Conservation (phyloP, 2,888 invertebrate species). For the Caenorhabditis virilis region DNA sequence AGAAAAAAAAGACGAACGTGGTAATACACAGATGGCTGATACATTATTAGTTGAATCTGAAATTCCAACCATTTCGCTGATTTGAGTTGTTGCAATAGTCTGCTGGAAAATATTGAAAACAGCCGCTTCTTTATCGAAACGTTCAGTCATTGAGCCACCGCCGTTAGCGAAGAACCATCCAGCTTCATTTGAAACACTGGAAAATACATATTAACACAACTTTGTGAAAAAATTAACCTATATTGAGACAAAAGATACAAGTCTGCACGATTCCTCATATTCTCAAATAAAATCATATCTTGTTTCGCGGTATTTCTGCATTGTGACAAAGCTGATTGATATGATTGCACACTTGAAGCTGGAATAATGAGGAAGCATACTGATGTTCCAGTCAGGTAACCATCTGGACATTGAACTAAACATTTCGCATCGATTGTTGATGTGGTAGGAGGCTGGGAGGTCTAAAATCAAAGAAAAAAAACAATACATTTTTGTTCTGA, state of each 20-base stretch:
- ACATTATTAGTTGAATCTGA: slow-evolving; percentile 18
- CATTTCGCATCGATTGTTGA: slow-evolving; percentile 10
- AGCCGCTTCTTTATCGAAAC: slow-evolving; percentile 13
- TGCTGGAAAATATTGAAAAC: slow-evolving; percentile 20
- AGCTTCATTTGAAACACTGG: background rate
- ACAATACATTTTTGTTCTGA: background rate
- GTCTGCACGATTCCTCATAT: slow-evolving; percentile 17
- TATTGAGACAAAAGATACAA: slow-evolving; percentile 3
- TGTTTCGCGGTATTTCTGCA: slow-evolving; percentile 18
- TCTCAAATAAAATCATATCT: slow-evolving; percentile 18
- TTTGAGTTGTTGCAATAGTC: slow-evolving; percentile 17
- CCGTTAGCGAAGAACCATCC: slow-evolving; percentile 25
- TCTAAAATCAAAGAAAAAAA: background rate
- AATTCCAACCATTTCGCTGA: slow-evolving; percentile 13
- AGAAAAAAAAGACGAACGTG: slow-evolving; percentile 8
- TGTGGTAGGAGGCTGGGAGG: background rate
- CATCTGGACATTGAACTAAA: slow-evolving; percentile 17
- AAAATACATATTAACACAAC: background rate
- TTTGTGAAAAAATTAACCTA: background rate
- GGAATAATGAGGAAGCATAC: slow-evolving; percentile 13
- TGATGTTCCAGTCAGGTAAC: slow-evolving; percentile 12
- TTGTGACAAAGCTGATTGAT: slow-evolving; percentile 22
- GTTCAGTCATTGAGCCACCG: slow-evolving; percentile 16
- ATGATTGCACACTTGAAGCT: slow-evolving; percentile 13
- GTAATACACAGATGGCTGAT: slow-evolving; percentile 30